Evolutionary conservation across 2,888 invertebrate genomes (phyloP).

Genomic region (Agonopterix heracliana): DNA sequence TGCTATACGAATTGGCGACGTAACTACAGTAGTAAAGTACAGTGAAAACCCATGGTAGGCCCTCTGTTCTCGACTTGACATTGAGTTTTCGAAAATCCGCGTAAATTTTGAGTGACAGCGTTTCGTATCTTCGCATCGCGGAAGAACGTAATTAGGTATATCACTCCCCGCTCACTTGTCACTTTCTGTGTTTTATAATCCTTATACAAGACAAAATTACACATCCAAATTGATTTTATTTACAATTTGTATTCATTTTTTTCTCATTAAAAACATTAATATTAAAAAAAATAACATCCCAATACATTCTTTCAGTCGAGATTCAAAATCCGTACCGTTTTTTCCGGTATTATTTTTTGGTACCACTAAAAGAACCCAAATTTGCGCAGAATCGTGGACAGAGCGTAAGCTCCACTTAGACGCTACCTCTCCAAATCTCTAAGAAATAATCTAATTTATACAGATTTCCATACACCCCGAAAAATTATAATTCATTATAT

Average conservation of each 20-base stretch:
- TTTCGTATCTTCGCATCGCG: no score
- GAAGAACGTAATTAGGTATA: no score
- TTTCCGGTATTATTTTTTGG: constrained; percentile 16
- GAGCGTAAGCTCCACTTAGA: constrained; percentile 45
- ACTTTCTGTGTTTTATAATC: not conserved
- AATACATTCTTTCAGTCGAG: constrained; percentile 36
- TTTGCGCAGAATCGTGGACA: constrained; percentile 49
- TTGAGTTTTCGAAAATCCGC: no score
- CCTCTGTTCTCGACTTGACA: no score
- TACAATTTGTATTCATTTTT: constrained; percentile 36
- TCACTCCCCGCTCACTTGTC: no score
- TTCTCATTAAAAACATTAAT: constrained; percentile 8
- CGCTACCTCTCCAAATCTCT: constrained; percentile 52
- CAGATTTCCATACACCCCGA: constrained; percentile 68
- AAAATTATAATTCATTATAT: constrained; percentile 41
- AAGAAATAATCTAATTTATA: constrained; percentile 68
- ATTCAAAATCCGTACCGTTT: constrained; percentile 35
- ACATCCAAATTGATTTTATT: constrained; percentile 50
- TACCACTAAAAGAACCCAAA: constrained; percentile 62
- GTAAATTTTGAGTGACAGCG: no score
- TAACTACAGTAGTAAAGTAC: no score
- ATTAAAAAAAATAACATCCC: constrained; percentile 18
- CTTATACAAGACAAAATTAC: constrained; percentile 18
- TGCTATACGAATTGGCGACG: no score
- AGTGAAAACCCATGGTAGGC: no score